Percentiles rank a stretch among this genome's conserved stretches.
phyloP scores from a whole-genome alignment of 2,113 vertebrate species.

The Peromyscus californicus region DNA sequence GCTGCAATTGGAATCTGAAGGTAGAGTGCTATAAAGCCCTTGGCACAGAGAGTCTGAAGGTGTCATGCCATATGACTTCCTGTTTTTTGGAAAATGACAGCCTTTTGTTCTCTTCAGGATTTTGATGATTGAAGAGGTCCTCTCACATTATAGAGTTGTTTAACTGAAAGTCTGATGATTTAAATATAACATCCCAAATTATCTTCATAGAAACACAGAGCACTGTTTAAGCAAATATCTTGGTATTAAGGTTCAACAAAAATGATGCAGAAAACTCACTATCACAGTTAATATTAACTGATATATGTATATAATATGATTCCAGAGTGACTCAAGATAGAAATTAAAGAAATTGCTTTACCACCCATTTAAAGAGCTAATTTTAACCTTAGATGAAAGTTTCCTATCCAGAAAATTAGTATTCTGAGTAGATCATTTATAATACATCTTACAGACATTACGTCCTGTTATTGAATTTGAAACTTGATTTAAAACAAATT shows the following conservation, averaged over 20 bases:
- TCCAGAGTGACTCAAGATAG: neutral
- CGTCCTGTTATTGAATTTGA: neutral
- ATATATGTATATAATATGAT: neutral
- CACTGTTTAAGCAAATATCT: neutral
- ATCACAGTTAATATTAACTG: neutral
- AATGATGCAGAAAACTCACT: neutral
- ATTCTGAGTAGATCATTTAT: neutral
- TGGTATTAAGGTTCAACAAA: neutral
- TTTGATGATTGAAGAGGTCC: neutral
- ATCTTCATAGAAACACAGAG: neutral
- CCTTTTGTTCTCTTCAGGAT: neutral
- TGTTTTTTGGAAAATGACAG: neutral
- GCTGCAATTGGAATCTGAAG: neutral
- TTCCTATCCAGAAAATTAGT: constrained; percentile 18
- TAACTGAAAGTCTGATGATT: neutral
- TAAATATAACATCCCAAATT: neutral
- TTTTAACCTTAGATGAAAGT: neutral
- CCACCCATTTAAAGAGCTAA: neutral
- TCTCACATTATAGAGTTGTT: neutral
- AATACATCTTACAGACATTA: neutral
- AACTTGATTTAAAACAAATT: constrained; percentile 30
- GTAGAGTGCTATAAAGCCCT: too few species aligned
- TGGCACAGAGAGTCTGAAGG: neutral
- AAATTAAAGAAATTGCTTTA: neutral
- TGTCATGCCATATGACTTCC: neutral